A percentile compares a stretch with the other conserved stretches of the same genome.
These are phyloP conservation scores for Hymenopus coronatus DNA, from an alignment of 2,888 invertebrate genomes.

Conservation along the genomic window DNA sequence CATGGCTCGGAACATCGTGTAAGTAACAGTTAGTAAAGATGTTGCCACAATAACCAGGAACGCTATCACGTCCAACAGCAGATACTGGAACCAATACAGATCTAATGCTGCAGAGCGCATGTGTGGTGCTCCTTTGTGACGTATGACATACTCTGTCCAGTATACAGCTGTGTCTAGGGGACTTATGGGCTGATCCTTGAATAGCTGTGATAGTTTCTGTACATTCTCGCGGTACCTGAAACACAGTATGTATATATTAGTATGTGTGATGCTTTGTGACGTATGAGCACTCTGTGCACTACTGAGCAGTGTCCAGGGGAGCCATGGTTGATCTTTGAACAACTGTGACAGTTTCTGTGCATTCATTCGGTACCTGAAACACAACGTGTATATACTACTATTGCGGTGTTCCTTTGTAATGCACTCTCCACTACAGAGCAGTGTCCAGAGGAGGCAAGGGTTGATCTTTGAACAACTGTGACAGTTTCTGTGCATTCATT, in stretches of 20 bases:
- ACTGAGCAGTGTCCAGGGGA: too few species aligned
- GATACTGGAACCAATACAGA: not conserved
- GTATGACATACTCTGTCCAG: conserved; percentile 65
- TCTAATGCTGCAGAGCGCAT: not conserved
- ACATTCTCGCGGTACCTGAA: conserved; percentile 48
- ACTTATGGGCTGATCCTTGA: conserved; percentile 55
- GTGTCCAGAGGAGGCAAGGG: too few species aligned
- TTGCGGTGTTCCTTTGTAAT: too few species aligned
- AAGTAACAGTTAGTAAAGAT: not conserved
- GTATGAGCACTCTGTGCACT: too few species aligned
- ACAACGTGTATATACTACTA: too few species aligned
- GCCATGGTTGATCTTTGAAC: too few species aligned
- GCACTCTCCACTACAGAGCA: too few species aligned
- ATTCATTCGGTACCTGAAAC: too few species aligned
- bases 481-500: too few species aligned
- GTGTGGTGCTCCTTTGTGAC: conserved; percentile 43
- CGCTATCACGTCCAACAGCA: not conserved
- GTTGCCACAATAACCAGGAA: not conserved
- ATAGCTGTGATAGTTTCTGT: conserved; percentile 46
- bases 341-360: too few species aligned
- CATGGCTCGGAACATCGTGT: not conserved
- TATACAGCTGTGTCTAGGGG: conserved; percentile 60
- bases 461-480: too few species aligned
- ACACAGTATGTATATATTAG: not conserved
- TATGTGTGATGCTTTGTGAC: too few species aligned